Conservation (phyloP, 2,797 vertebrate genomes). For the Lithobates sylvaticus region DNA sequence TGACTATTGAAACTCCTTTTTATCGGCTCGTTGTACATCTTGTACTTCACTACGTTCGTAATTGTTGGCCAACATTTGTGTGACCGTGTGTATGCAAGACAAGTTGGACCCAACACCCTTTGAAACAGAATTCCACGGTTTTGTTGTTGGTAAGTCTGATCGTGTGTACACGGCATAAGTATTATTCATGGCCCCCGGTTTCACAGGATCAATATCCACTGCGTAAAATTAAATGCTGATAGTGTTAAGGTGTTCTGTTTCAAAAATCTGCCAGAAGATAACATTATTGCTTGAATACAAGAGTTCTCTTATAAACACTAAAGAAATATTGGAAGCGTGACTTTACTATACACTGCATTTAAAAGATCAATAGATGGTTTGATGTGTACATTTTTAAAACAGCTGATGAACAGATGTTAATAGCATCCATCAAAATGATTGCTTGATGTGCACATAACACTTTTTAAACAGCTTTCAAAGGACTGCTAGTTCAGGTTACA, state of each 20-base stretch:
- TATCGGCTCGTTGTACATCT: no score
- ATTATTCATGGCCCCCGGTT: no score
- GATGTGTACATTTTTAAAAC: constrained; percentile 24
- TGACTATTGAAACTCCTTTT: no score
- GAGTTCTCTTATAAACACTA: constrained; percentile 10
- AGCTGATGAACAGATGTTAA: constrained; percentile 51
- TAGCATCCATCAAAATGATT: constrained; percentile 32
- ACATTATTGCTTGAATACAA: background rate
- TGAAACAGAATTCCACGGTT: no score
- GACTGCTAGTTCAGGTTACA: constrained; percentile 28
- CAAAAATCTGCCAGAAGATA: constrained; percentile 7
- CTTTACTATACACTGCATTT: constrained; percentile 21
- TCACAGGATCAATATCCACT: background rate
- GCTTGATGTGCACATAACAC: constrained; percentile 34
- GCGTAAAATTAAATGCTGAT: constrained; percentile 3
- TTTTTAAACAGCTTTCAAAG: constrained; percentile 29
- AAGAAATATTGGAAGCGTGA: constrained; percentile 20
- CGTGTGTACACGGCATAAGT: no score
- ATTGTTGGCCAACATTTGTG: no score
- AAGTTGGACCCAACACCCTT: no score
- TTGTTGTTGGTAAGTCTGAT: no score
- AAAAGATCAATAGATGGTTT: constrained; percentile 24
- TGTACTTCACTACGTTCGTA: no score
- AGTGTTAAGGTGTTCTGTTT: background rate
- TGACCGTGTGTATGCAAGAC: no score